Conservation (phyloP, 2,888 invertebrate genomes). For the Agrochola macilenta region DNA sequence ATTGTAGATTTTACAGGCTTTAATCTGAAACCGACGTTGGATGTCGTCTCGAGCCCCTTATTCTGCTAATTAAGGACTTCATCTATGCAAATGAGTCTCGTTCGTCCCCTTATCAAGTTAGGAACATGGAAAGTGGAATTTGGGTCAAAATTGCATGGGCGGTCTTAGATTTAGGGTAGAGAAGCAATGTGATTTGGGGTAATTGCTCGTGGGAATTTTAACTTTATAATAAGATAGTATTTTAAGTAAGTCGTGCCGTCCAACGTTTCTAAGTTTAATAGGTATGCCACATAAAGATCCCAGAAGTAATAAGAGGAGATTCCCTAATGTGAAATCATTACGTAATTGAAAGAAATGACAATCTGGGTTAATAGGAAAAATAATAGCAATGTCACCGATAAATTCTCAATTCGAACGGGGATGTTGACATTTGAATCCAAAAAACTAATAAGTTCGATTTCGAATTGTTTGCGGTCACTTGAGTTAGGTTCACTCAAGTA, state of each 20-base stretch:
- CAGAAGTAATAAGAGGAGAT: background rate
- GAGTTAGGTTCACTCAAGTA: background rate
- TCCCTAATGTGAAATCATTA: background rate
- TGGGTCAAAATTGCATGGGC: slow-evolving; percentile 18
- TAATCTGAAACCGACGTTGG: slow-evolving; percentile 85
- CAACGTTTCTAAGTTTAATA: background rate
- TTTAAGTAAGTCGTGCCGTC: background rate
- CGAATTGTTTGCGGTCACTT: background rate
- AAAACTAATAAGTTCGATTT: too few species aligned
- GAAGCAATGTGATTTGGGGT: background rate
- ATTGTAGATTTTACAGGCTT: slow-evolving; percentile 88
- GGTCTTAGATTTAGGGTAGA: background rate
- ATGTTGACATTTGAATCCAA: too few species aligned
- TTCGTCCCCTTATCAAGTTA: slow-evolving; percentile 30
- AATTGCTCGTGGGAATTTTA: slow-evolving; percentile 10
- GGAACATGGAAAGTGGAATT: slow-evolving; percentile 11
- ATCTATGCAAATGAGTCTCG: slow-evolving; percentile 60
- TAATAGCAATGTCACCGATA: background rate
- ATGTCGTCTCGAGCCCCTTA: slow-evolving; percentile 76
- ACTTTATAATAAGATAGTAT: background rate
- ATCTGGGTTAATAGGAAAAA: background rate
- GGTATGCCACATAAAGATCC: too few species aligned
- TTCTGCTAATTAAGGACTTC: slow-evolving; percentile 82
- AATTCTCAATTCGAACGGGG: background rate
- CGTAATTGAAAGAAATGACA: too few species aligned